Evolutionary conservation across 1,140 invertebrate genomes (phyloP).

Genomic region (Tenebrio molitor): DNA sequence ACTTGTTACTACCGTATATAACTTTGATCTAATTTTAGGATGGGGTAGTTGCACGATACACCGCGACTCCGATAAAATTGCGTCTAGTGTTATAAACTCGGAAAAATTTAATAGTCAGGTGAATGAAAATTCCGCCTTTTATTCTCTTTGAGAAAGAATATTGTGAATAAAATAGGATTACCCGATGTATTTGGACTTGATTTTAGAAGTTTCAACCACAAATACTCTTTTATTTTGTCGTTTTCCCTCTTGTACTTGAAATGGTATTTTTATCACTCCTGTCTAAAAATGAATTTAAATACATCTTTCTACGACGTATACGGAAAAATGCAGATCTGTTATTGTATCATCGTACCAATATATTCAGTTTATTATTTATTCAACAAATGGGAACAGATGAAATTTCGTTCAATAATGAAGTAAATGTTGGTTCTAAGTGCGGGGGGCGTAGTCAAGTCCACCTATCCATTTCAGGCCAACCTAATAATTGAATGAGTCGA

Average conservation of each 20-base stretch:
- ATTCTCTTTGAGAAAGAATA: constrained; percentile 23
- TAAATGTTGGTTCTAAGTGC: background rate
- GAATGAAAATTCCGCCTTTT: constrained; percentile 33
- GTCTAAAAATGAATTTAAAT: no score
- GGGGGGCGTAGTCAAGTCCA: background rate
- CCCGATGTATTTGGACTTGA: constrained; percentile 21
- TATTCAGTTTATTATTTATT: background rate
- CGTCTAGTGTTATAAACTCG: constrained; percentile 27
- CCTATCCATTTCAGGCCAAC: background rate
- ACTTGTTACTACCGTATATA: constrained; percentile 25
- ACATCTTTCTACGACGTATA: no score
- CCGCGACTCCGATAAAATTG: background rate
- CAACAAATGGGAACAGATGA: constrained; percentile 2
- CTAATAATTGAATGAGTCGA: no score
- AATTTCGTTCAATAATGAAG: background rate
- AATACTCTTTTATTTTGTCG: background rate
- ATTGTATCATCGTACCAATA: no score
- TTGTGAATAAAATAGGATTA: constrained; percentile 35
- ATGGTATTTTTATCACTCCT: no score
- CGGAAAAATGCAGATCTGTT: no score
- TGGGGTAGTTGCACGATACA: background rate
- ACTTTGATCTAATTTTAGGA: constrained; percentile 34
- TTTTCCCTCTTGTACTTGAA: background rate
- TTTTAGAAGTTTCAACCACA: constrained; percentile 7
- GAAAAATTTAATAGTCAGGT: constrained; percentile 29